A percentile compares a stretch with the other conserved stretches of the same genome.
These are phyloP conservation scores for Athalia cordata DNA, from an alignment of 2,888 invertebrate species.

Conservation along the genomic window DNA sequence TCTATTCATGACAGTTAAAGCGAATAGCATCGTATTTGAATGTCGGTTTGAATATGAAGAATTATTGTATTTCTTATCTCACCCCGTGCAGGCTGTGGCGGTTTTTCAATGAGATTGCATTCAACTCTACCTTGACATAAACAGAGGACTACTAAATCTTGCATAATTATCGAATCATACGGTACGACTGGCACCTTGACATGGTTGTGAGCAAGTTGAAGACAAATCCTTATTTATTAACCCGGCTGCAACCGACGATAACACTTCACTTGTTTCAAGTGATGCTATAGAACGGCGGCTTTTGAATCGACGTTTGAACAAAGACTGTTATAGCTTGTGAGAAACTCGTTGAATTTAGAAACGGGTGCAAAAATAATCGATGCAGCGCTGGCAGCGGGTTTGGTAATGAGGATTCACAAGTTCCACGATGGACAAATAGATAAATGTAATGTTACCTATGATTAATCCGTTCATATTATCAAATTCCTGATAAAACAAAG, in stretches of 20 bases:
- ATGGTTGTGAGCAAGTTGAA: not conserved
- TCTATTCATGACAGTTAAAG: too few species aligned
- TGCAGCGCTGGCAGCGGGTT: not conserved
- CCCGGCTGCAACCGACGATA: not conserved
- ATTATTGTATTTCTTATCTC: too few species aligned
- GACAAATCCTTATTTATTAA: not conserved
- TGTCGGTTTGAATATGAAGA: too few species aligned
- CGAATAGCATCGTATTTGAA: too few species aligned
- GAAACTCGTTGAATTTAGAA: not conserved
- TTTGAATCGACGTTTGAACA: not conserved
- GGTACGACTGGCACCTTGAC: not conserved
- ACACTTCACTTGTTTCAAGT: not conserved
- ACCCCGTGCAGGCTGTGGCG: too few species aligned
- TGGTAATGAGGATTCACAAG: slow-evolving; percentile 3
- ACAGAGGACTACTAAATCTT: too few species aligned
- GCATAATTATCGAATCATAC: not conserved
- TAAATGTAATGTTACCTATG: slow-evolving; percentile 7
- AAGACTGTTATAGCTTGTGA: not conserved
- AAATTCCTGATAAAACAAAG: slow-evolving; percentile 7
- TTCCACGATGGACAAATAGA: not conserved
- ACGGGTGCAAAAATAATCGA: not conserved
- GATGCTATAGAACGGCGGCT: not conserved
- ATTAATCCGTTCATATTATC: slow-evolving; percentile 24
- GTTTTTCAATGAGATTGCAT: too few species aligned
- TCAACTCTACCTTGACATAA: too few species aligned